Base-by-base conservation (phyloP, 2,888 invertebrate genomes). In the Caenorhabditis macrosperma region DNA sequence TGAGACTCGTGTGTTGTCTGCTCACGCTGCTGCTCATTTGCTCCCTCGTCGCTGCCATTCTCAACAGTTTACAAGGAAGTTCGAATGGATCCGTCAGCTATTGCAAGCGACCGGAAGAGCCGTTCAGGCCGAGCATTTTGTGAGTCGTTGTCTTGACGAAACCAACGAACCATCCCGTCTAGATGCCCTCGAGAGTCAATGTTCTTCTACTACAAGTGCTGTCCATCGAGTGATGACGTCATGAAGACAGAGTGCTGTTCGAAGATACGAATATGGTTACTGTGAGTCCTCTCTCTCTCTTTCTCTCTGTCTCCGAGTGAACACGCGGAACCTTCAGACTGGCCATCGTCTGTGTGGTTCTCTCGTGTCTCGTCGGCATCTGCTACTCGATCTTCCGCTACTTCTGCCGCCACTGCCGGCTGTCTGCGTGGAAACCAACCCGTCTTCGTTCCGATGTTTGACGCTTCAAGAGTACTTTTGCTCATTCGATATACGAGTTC, bases 131-230 rank as follows among this genome's bases (percentile, higher is more conserved):
- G 1, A 54, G 48, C 46, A 54, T 77, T 57, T 41, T 84, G 84
- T 84, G 24, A 78, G 84, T 76, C 44, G 38, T 20, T 44, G 28
- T 28, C n/a, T 55, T 54, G 26, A 15, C 15, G 22, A 28, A 7
- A 15, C 4, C 15, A 30, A 6, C 46, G n/a, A 20, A n/a, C 48
- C 33, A 59, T 82, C 48, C 68, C n/a, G n/a, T n/a, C n/a, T n/a
- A 86, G 86, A 68, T 87, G 87, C 33, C 86, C 84, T 1, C 79
- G 81, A 10, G 87, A 87, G 48, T 78, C 85, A 1, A 86, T 87
- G 86, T 86, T 86, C 72, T 82, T 83, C 72, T 87, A 82, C 69
- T 87, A 83, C 78, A 71, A 82, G 71, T 87, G 87, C 52, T 87
- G 87, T 46, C 74, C 75, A 9, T 64, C 71, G 2, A 74, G 48